Evolutionary conservation across 1,140 invertebrate genomes (phyloP).

Genomic region (Caenorhabditis inopinata): DNA sequence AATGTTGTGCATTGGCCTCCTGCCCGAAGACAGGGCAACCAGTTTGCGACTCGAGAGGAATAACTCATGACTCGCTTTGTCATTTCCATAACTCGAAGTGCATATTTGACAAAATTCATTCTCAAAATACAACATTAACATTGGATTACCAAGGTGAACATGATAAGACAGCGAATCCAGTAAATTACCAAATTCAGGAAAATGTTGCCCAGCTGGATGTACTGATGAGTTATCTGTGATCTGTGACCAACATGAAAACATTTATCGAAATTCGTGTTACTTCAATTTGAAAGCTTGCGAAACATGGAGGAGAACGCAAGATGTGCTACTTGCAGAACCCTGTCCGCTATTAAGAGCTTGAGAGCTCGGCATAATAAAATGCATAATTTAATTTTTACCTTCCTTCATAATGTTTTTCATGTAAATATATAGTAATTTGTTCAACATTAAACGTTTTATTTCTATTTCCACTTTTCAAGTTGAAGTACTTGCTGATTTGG

Average conservation of each 20-base stretch:
- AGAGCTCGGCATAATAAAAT: neutral
- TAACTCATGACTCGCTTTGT: slow-evolving; percentile 41
- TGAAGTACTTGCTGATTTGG: neutral
- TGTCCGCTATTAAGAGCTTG: slow-evolving; percentile 37
- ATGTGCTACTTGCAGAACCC: slow-evolving; percentile 37
- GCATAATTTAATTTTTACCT: slow-evolving; percentile 23
- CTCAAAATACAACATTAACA: slow-evolving; percentile 25
- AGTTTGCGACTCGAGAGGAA: slow-evolving; percentile 42
- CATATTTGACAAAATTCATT: slow-evolving; percentile 45
- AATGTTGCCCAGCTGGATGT: slow-evolving; percentile 36
- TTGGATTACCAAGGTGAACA: slow-evolving; percentile 40
- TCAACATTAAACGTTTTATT: neutral
- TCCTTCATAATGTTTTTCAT: slow-evolving; percentile 14
- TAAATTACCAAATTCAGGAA: slow-evolving; percentile 28
- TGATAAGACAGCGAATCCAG: neutral
- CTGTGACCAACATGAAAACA: slow-evolving; percentile 43
- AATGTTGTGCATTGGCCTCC: slow-evolving; percentile 39
- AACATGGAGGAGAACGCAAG: slow-evolving; percentile 19
- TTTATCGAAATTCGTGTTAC: slow-evolving; percentile 41
- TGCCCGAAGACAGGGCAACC: slow-evolving; percentile 39
- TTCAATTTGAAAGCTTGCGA: slow-evolving; percentile 44
- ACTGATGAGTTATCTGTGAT: slow-evolving; percentile 34
- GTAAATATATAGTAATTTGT: slow-evolving; percentile 8
- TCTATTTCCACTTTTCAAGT: neutral
- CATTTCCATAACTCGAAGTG: slow-evolving; percentile 48